A percentile compares a stretch with the other conserved stretches of the same genome.
phyloP scores from a whole-genome alignment of 2,113 vertebrate genomes.

The Oxyura jamaicensis region DNA sequence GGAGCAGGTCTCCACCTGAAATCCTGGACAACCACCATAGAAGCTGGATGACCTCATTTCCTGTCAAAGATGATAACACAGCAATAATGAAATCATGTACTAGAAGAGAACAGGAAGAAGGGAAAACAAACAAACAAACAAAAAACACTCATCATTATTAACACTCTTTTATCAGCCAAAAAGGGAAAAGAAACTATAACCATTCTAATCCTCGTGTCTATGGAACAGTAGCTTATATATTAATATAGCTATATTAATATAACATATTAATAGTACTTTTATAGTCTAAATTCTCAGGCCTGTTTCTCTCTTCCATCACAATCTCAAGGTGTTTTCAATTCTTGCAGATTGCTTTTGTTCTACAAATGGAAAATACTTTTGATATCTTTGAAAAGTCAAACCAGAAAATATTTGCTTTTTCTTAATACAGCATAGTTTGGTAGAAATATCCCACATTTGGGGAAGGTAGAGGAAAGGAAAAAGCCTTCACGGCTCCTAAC shows the following conservation, averaged over 20 bases:
- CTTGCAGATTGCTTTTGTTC: background rate
- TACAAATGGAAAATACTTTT: background rate
- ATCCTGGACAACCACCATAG: background rate
- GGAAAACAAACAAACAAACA: background rate
- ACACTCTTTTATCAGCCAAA: background rate
- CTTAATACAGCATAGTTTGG: background rate
- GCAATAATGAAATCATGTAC: background rate
- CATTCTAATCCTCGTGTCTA: background rate
- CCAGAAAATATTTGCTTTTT: background rate
- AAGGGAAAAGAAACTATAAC: background rate
- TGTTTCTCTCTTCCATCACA: background rate
- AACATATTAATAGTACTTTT: background rate
- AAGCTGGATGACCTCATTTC: background rate
- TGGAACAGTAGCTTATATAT: background rate
- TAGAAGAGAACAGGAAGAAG: background rate
- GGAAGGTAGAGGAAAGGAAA: background rate
- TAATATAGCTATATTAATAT: background rate
- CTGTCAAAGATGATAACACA: background rate
- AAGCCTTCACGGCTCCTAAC: background rate
- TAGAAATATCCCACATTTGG: background rate
- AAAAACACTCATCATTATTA: background rate
- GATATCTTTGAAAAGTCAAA: background rate
- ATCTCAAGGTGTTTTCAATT: background rate
- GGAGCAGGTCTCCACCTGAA: background rate
- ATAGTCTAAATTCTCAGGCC: background rate